These are phyloP conservation scores for Lasiurus cinereus DNA, from an alignment of 2,113 vertebrate species.

Conservation along the genomic window DNA sequence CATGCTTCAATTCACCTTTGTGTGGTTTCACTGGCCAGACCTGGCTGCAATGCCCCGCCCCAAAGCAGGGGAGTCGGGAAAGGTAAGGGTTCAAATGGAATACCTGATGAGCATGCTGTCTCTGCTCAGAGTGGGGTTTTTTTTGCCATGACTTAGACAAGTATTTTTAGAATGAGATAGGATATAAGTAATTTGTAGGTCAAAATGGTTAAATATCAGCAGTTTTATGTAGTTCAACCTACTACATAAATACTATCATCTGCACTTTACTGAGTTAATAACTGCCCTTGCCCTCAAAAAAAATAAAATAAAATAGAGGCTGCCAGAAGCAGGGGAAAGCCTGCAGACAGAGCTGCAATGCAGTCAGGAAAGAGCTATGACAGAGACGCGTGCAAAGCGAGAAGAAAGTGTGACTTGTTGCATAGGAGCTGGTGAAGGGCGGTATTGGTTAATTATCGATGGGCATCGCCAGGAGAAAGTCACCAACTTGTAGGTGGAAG, in stretches of 20 bases:
- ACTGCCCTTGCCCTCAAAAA: neutral
- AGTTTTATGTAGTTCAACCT: constrained; percentile 5
- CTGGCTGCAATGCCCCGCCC: neutral
- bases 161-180: neutral
- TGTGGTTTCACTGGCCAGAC: neutral
- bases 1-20: neutral
- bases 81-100: neutral
- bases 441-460: neutral
- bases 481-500: neutral
- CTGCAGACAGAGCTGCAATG: neutral
- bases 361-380: neutral
- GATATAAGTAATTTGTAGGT: constrained; percentile 30
- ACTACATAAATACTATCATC: neutral
- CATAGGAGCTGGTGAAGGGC: neutral
- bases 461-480: neutral
- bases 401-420: neutral
- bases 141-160: constrained; percentile 8
- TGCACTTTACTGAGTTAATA: neutral
- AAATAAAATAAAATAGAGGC: neutral
- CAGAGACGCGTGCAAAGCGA: neutral
- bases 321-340: neutral
- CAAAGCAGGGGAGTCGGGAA: neutral
- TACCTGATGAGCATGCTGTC: neutral
- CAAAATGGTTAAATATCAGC: neutral
- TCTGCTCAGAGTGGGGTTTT: neutral